Evolutionary conservation across 2,113 vertebrate species (phyloP).

Genomic region (Cichladusa arquata): DNA sequence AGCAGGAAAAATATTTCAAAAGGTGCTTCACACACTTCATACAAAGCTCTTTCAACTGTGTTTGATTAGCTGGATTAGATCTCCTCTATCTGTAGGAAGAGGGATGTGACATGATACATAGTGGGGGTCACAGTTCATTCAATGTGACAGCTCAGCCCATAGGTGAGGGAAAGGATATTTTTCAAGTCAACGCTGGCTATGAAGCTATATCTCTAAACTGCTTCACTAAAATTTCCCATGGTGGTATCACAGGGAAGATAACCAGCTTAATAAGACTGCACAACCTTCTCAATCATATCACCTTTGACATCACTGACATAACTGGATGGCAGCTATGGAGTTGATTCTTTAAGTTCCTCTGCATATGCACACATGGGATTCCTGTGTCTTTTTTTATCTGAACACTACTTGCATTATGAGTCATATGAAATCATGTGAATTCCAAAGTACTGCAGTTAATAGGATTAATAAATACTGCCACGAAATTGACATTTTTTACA

Average conservation of each 20-base stretch:
- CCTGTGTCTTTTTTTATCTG: neutral
- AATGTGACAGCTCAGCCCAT: neutral
- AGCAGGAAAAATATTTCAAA: neutral
- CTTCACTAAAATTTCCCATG: neutral
- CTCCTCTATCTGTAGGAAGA: neutral
- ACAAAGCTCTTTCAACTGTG: neutral
- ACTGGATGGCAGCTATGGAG: neutral
- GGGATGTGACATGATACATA: neutral
- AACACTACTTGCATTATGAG: neutral
- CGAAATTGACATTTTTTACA: neutral
- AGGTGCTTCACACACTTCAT: neutral
- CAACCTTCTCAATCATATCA: neutral
- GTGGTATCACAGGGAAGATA: neutral
- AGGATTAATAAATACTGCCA: constrained; percentile 32
- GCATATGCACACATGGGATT: neutral
- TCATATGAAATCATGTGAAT: neutral
- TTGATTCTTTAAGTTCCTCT: neutral
- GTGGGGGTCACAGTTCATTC: neutral
- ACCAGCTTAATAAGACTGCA: neutral
- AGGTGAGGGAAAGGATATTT: neutral
- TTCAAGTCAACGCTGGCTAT: neutral
- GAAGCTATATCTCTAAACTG: neutral
- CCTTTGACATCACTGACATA: neutral
- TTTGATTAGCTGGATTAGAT: neutral
- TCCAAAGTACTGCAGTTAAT: neutral